Evolutionary conservation across 2,888 invertebrate genomes (phyloP), one percentile per base, ranked within the genome.

Genomic region (Spatulosminthurus flaviceps): DNA sequence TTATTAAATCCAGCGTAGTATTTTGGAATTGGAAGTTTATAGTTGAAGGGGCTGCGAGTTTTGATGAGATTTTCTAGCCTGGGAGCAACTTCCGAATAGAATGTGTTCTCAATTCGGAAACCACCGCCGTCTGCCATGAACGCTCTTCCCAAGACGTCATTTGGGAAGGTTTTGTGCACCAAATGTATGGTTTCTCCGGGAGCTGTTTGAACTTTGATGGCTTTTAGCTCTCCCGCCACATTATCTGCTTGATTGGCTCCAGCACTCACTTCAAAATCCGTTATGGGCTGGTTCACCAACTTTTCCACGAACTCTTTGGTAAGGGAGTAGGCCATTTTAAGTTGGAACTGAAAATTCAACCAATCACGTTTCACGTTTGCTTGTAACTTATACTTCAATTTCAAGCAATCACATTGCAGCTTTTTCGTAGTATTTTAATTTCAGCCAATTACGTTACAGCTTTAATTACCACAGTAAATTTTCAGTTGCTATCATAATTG

Each of bases 231-330:
- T 42, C 79, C 77, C 41, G 79, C 79, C 0, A 79, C 72, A 43
- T 79, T 79, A 26, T 80, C 77, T 0, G 80, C 81, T 19, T 24
- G 22, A 26, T 66, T 69, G 1, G 79, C 74, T 0, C 81, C 80
- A 16, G 51, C 60, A 1, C 70, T 66, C 19, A 76, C 70, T 19
- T 67, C 29, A 29, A 80, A 79, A 13, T 81, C 79, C 1, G 28
- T 66, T 1, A 83, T 70, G 0, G 69, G 77, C 28, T 81, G 75
- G 0, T 80, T 79, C 0, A 80, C 67, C 0, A 81, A 60, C 21
- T 79, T 77, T 13, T 75, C 70, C 9, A 81, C 70, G 60, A 81
- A 81, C 42, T 76, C 77, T 42, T 77, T 77, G 21, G 72, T 77
- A 0, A 80, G 41, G 34, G 4, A n/a, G 24, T 24, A 34, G 13